phyloP scores from a whole-genome alignment of 1,140 invertebrate genomes.

The Drosophila parvula region DNA sequence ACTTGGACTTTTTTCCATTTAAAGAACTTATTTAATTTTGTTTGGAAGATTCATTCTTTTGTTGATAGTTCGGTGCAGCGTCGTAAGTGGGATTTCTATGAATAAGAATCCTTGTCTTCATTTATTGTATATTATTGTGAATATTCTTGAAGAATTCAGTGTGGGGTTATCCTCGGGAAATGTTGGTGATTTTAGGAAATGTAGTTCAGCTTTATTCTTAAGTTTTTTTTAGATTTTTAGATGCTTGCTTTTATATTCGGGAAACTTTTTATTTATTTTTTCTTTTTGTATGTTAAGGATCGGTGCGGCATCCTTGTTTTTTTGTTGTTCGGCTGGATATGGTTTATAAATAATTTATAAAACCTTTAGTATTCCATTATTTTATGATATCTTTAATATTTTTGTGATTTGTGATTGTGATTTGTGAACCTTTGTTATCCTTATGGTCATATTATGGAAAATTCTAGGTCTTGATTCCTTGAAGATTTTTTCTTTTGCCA shows the following conservation, averaged over 20 bases:
- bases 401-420: too few species aligned
- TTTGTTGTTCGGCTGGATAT: background rate
- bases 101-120: background rate
- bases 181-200: background rate
- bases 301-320: background rate
- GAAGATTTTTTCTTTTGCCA: background rate
- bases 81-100: background rate
- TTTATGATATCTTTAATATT: background rate
- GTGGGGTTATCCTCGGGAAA: too few species aligned
- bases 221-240: background rate
- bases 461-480: background rate
- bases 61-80: slow-evolving; percentile 1
- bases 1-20: slow-evolving; percentile 3
- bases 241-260: background rate
- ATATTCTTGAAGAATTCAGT: too few species aligned
- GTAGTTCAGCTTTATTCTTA: background rate
- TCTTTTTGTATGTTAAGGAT: background rate
- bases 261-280: background rate
- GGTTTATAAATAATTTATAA: background rate
- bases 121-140: background rate
- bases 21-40: background rate
- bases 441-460: background rate
- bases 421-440: background rate
- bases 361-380: background rate
- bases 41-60: slow-evolving; percentile 26